Evolutionary conservation across 1,140 invertebrate species (phyloP).

Genomic region (Achatina immaculata): DNA sequence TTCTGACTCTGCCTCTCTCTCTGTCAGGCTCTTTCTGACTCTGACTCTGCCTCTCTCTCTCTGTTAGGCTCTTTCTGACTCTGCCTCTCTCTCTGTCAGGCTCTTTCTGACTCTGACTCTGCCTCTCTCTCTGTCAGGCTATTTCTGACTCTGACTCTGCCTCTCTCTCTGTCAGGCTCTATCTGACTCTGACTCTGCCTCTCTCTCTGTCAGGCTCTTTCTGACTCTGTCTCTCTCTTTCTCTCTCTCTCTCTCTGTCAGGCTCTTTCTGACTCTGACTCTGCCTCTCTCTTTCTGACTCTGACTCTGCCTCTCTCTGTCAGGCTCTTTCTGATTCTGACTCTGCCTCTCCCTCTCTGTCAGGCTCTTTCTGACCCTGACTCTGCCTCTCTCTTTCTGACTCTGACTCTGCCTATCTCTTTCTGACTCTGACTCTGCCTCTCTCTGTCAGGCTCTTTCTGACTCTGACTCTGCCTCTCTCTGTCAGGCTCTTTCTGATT

Average conservation of each 20-base stretch:
- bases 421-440: neutral
- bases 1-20: too few species aligned
- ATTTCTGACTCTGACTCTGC: too few species aligned
- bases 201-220: neutral
- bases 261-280: conserved; percentile 1
- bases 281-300: neutral
- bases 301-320: neutral
- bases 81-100: too few species aligned
- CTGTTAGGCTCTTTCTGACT: too few species aligned
- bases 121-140: too few species aligned
- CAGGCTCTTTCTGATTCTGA: neutral
- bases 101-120: too few species aligned
- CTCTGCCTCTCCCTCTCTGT: neutral
- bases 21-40: too few species aligned
- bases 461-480: neutral
- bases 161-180: too few species aligned
- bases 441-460: neutral
- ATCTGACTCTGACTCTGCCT: neutral
- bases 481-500: neutral
- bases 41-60: too few species aligned
- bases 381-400: conserved; percentile 13
- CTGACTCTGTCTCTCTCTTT: neutral
- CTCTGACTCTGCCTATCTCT: neutral
- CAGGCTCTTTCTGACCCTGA: neutral
- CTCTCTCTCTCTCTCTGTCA: too few species aligned